These are phyloP conservation scores for Callithrix jacchus DNA, from an alignment of 2,113 vertebrate species.

Conservation along the genomic window DNA sequence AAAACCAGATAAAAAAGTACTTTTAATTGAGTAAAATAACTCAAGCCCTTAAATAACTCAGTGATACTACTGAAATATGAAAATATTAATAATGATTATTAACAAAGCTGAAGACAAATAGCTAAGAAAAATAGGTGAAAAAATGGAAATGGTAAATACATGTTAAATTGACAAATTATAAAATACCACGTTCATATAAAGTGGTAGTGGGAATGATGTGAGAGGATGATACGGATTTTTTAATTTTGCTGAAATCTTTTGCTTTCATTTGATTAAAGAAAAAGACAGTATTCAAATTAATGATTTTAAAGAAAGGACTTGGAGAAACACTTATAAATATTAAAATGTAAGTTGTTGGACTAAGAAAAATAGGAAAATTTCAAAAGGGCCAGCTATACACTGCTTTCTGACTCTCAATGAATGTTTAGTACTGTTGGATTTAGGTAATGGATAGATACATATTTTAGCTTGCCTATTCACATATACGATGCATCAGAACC, in stretches of 20 bases:
- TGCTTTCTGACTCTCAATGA: neutral
- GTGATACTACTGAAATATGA: neutral
- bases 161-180: slow-evolving; percentile 37
- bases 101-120: slow-evolving; percentile 61
- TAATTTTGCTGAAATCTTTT: slow-evolving; percentile 40
- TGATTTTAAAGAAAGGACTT: slow-evolving; percentile 43
- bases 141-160: slow-evolving; percentile 46
- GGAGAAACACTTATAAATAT: slow-evolving; percentile 24
- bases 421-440: neutral
- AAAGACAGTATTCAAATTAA: slow-evolving; percentile 54
- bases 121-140: slow-evolving; percentile 55
- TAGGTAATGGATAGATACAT: neutral
- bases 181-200: neutral
- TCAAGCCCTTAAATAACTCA: neutral
- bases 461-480: neutral
- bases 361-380: neutral
- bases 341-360: neutral
- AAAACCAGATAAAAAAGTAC: slow-evolving; percentile 18
- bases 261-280: slow-evolving; percentile 38
- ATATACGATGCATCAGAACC: neutral
- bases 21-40: slow-evolving; percentile 9
- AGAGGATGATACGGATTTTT: neutral
- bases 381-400: neutral
- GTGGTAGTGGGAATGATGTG: neutral
- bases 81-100: slow-evolving; percentile 46